phyloP scores from a whole-genome alignment of 2,113 vertebrate species.

The Seriola rivoliana region DNA sequence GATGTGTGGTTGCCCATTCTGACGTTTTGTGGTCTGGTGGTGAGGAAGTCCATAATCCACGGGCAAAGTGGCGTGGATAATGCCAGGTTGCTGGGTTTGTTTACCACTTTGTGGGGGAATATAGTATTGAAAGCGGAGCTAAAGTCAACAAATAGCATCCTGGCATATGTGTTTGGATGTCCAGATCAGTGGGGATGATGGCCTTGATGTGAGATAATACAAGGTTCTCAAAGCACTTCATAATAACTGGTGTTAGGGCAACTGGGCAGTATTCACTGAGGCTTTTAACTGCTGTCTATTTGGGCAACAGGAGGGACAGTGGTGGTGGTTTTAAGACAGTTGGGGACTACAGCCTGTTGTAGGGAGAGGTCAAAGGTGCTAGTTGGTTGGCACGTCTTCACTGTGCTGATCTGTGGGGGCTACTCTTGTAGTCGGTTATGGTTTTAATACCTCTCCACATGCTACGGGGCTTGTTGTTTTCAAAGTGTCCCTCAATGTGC shows the following conservation, averaged over 20 bases:
- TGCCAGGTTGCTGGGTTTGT: neutral
- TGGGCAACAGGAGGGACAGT: neutral
- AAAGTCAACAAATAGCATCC: neutral
- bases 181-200: neutral
- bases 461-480: no score
- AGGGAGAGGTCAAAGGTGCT: constrained; percentile 6
- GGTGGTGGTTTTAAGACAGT: neutral
- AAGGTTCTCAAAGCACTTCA: neutral
- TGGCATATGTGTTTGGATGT: neutral
- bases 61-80: neutral
- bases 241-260: neutral
- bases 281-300: neutral
- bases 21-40: neutral
- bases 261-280: neutral
- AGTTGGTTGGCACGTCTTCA: neutral
- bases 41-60: neutral
- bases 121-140: neutral
- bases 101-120: neutral
- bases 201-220: neutral
- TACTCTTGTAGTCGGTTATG: no score
- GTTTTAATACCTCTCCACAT: no score
- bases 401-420: no score
- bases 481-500: no score
- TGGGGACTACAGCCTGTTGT: neutral
- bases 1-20: neutral